phyloP scores from a whole-genome alignment of 2,888 invertebrate species.

The Cylindroiulus punctatus region DNA sequence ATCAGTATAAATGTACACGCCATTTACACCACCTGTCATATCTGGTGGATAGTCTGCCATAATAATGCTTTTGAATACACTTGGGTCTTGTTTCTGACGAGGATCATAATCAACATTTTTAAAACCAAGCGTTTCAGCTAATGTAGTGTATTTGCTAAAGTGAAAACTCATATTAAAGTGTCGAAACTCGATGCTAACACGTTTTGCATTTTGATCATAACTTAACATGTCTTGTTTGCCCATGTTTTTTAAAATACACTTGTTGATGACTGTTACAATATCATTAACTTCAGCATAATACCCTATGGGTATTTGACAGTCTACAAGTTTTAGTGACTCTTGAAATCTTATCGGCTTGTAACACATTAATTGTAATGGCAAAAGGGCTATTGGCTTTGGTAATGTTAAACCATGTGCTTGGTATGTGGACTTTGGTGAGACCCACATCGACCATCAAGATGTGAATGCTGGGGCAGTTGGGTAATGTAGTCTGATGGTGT shows the following conservation, averaged over 20 bases:
- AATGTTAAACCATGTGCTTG: background rate
- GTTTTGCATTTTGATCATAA: background rate
- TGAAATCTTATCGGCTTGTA: background rate
- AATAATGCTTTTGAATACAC: background rate
- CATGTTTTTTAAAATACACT: background rate
- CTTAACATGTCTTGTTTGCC: background rate
- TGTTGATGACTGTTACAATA: background rate
- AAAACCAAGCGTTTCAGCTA: background rate
- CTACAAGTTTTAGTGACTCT: background rate
- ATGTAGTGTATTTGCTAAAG: background rate
- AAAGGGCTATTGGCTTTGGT: background rate
- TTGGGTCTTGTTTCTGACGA: background rate
- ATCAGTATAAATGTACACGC: constrained; percentile 60
- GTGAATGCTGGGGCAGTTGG: background rate
- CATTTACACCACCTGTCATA: background rate
- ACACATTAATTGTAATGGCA: background rate
- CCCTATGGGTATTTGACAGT: background rate
- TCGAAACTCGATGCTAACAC: background rate
- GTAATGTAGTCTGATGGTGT: background rate
- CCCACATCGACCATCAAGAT: background rate
- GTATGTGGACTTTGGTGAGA: background rate
- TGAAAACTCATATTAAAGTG: background rate
- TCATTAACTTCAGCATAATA: background rate
- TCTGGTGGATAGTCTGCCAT: background rate
- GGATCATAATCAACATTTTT: background rate